Evolutionary conservation across 1,140 invertebrate genomes (phyloP), one percentile per base, ranked within the genome.

Genomic region (Agraylea sexmaculata): DNA sequence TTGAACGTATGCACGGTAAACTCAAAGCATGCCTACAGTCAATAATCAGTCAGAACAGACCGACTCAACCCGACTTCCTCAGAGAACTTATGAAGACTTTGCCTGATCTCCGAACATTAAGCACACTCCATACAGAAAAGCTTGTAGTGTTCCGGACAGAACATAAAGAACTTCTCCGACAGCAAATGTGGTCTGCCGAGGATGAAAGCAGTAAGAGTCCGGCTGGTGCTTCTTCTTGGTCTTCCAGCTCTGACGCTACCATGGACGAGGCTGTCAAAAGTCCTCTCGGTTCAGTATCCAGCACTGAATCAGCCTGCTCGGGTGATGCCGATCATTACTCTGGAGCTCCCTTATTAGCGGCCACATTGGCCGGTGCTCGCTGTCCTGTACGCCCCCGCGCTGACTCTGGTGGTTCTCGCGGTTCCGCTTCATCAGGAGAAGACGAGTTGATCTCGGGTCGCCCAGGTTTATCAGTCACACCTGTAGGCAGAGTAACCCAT

Each of bases 111-210:
- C 73, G 91, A 45, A 96, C 92, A 1, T 66, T 96, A 25, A 96
- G 95, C 65, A 94, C 91, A 2, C 72, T 97, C 8, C 93, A 96
- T 58, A 93, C 90, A 1, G 93, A 96, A 57, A 96, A 96, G 58
- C 68, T 95, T 18, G 70, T 96, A 11, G 90, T 91, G 1, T 91
- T 89, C 64, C 87, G 89, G 54, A 86, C 86, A 13, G 82, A 88
- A 58, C 83, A 87, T 52, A 85, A 85, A 56, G 82, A 85, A 51
- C 70, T 82, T 52, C 62, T 82, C 46, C 72, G 83, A 35, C 80
- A 82, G 45, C 73, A 77, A 41, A 69, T 74, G 68, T 74, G 71
- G 74, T 66, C 68, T 30, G 68, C 71, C 51, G 75, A 77, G 53
- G 75, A 79, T 49, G 76, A 71, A 37, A 67, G 59, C 49, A 69